These are phyloP conservation scores for Nothura maculosa DNA, from an alignment of 2,797 vertebrate species.

Conservation along the genomic window DNA sequence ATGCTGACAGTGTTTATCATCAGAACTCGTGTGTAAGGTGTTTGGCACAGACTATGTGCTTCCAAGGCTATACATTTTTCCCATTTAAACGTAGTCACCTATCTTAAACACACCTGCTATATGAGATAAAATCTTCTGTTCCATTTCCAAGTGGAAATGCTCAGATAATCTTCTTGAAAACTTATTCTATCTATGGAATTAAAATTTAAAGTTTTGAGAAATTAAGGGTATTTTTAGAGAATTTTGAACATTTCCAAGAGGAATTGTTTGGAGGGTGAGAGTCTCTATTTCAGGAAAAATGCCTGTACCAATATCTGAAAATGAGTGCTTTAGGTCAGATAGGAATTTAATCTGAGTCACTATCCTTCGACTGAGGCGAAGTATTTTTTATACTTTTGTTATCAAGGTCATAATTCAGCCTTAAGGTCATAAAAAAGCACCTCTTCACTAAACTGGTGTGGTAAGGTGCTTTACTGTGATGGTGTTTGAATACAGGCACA, in stretches of 20 bases:
- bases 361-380: neutral
- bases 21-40: neutral
- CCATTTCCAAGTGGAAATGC: neutral
- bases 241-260: neutral
- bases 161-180: neutral
- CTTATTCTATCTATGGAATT: neutral
- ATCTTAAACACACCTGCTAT: neutral
- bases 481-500: too few species aligned
- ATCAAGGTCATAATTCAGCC: neutral
- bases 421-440: neutral
- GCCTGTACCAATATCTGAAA: neutral
- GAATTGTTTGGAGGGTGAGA: neutral
- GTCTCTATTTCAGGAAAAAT: neutral
- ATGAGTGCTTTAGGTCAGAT: too few species aligned
- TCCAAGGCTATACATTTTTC: neutral
- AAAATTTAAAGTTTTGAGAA: neutral
- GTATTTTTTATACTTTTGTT: neutral
- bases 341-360: neutral
- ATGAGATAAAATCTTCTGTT: neutral
- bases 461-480: neutral
- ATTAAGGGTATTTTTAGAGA: neutral
- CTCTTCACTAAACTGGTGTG: neutral
- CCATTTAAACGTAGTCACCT: neutral
- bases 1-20: conserved; percentile 35
- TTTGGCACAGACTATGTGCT: conserved; percentile 1